These are phyloP conservation scores for Carabus problematicus DNA, from an alignment of 2,888 invertebrate species.

Conservation along the genomic window DNA sequence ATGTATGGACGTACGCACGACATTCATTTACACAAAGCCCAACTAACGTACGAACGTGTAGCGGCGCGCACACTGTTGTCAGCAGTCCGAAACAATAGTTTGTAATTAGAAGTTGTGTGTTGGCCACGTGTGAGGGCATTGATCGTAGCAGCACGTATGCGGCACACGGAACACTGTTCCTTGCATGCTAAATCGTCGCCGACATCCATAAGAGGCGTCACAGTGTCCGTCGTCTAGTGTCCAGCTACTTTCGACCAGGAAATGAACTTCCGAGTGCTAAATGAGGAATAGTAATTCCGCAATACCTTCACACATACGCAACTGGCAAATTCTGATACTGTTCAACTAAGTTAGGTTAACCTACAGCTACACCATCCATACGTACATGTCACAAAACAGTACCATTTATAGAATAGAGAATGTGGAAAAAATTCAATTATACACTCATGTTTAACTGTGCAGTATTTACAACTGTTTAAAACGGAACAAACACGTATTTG, in stretches of 20 bases:
- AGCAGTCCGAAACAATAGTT: slow-evolving; percentile 36
- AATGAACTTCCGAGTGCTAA: slow-evolving; percentile 39
- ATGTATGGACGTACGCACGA: no score
- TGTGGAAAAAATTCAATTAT: no score
- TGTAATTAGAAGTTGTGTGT: slow-evolving; percentile 56
- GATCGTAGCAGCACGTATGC: slow-evolving; percentile 37
- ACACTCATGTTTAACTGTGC: no score
- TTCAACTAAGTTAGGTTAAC: no score
- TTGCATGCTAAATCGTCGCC: slow-evolving; percentile 31
- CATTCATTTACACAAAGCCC: slow-evolving; percentile 7
- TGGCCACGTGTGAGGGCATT: slow-evolving; percentile 57
- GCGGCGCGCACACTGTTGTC: neutral
- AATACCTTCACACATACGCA: slow-evolving; percentile 8
- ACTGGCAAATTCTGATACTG: no score
- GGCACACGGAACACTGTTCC: slow-evolving; percentile 9
- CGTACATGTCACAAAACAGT: no score
- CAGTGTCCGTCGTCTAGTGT: neutral
- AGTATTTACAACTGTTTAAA: no score
- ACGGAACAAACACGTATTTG: no score
- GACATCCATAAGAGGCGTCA: neutral
- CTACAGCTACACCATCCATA: no score
- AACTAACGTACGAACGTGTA: slow-evolving; percentile 1
- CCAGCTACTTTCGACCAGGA: slow-evolving; percentile 29
- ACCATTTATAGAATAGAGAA: no score
- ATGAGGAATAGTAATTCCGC: slow-evolving; percentile 34